Conservation (phyloP, 2,113 vertebrate genomes). For the Podiceps cristatus region DNA sequence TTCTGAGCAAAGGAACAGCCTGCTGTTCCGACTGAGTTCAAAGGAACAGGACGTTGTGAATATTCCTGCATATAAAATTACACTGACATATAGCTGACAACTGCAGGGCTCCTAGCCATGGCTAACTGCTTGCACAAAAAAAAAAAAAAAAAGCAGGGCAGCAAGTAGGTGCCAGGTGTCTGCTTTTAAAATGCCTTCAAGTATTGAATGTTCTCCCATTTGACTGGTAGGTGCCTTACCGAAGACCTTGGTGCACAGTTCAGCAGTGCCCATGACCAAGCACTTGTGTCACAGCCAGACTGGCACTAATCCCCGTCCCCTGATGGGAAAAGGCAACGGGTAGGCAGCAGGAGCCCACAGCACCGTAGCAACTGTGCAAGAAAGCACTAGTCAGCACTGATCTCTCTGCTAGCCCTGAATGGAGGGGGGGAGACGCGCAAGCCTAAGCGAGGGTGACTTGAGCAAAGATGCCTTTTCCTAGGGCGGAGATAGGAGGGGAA, state of each 20-base stretch:
- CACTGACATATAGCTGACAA: not conserved
- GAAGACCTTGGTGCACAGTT: not conserved
- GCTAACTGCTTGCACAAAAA: not conserved
- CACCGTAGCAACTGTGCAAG: not conserved
- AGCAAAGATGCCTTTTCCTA: not conserved
- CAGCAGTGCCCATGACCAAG: not conserved
- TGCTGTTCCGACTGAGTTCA: not conserved
- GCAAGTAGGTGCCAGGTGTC: not conserved
- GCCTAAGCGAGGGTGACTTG: not conserved
- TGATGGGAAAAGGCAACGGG: not conserved
- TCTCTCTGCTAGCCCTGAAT: not conserved
- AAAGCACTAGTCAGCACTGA: not conserved
- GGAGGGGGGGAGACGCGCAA: not conserved
- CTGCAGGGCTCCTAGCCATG: not conserved
- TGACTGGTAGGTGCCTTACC: not conserved
- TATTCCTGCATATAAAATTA: not conserved
- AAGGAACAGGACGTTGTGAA: not conserved
- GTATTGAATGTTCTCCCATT: not conserved
- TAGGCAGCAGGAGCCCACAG: not conserved
- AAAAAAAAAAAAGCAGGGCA: not conserved
- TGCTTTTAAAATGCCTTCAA: not conserved
- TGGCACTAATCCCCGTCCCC: not conserved
- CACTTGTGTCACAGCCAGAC: not conserved
- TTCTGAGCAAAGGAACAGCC: constrained; percentile 15
- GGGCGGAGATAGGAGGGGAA: not conserved